These are phyloP conservation scores for Etheostoma nigrum DNA, from an alignment of 2,797 vertebrate genomes.

Conservation along the genomic window DNA sequence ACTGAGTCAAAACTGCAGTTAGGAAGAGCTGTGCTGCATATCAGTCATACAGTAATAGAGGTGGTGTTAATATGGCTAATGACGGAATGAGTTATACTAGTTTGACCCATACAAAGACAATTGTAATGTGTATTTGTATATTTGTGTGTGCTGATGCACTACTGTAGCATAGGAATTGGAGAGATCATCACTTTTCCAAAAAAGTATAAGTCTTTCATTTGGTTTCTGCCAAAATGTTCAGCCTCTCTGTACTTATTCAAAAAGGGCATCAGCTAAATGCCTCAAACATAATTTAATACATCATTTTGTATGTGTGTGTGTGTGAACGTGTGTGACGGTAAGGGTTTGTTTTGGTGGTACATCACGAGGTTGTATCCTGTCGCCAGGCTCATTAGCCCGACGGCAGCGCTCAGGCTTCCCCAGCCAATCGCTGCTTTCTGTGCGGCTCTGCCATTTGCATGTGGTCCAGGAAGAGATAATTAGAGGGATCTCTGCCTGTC, in stretches of 20 bases:
- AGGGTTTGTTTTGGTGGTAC: conserved; percentile 66
- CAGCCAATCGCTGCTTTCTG: conserved; percentile 74
- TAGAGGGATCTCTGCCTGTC: conserved; percentile 89
- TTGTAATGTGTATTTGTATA: neutral
- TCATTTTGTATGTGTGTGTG: too few species aligned
- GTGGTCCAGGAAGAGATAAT: conserved; percentile 88
- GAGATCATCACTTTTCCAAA: conserved; percentile 4
- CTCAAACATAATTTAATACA: conserved; percentile 7
- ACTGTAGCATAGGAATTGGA: neutral
- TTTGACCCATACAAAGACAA: conserved; percentile 2
- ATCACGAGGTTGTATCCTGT: conserved; percentile 75
- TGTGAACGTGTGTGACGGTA: conserved; percentile 35
- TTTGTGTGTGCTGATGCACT: neutral
- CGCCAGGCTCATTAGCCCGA: conserved; percentile 83
- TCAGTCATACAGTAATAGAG: neutral
- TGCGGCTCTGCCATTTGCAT: conserved; percentile 84
- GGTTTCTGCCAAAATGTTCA: neutral
- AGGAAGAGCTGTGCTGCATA: neutral
- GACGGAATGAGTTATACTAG: neutral
- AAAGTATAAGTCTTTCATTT: neutral
- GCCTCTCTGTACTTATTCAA: neutral
- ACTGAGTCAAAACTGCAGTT: conserved; percentile 13
- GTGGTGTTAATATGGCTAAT: neutral
- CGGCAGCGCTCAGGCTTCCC: conserved; percentile 64
- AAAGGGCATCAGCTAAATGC: conserved; percentile 33